Base-by-base conservation (phyloP, 2,113 vertebrate genomes). In the Scomber scombrus region DNA sequence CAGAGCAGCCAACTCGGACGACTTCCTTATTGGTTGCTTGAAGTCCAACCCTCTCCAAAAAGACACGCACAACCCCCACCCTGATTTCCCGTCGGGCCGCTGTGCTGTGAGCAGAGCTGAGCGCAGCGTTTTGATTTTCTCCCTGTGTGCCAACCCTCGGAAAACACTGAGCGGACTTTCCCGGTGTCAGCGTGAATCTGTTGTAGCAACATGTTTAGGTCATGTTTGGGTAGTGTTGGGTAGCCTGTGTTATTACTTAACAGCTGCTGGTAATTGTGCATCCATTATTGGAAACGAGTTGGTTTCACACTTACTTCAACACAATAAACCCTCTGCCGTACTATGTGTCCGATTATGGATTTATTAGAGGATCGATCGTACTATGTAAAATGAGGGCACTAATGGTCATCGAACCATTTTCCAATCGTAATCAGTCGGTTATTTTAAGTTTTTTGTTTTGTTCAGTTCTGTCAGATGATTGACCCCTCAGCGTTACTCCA, bases 11-110 rank as follows among this genome's bases (percentile, higher is more conserved):
- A 80, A 80, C 75, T 90, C 82, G 50, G 12, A 50, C 69, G 34
- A 54, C 56, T 4, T 15, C 50, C 79, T 88, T 52, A 95, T 95
- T 95, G 94, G 94, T 40, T 81, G 50, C 45, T 40, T 15, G 12
- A 71, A 71, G 65, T 61, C 81, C 88, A 71, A 55, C 88, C 89
- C 90, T 70, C 65, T 56, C 16, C 43, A 71, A 62, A 10, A 14
- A 63, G 7, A 31, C 62, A 56, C 66, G 19, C 34, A 31, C 55
- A 74, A 23, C 75, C 89, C 83, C 77, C 81, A 23, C 71, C 66
- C 69, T 52, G 70, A 23, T 64, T 85, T 81, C 81, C 84, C 68
- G 66, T 91, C 87, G 64, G 85, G 63, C 86, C 61, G 49, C 45
- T 26, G 40, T 67, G 64, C 80, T 69, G 15, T 34, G 55, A 45